Evolutionary conservation across 2,797 vertebrate genomes (phyloP).

Genomic region (Typhlichthys eigenmanni): DNA sequence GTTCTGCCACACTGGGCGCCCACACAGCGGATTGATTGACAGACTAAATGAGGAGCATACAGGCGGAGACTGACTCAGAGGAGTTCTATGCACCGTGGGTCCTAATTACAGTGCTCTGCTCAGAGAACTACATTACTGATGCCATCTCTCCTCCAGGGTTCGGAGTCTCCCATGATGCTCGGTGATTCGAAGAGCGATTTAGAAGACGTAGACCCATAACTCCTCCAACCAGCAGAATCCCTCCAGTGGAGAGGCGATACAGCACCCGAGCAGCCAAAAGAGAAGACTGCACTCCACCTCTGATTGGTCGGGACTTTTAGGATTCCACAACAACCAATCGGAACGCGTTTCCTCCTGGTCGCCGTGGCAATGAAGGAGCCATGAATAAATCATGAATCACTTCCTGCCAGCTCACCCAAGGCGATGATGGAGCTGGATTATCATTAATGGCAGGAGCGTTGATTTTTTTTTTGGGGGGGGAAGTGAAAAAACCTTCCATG

Average conservation of each 20-base stretch:
- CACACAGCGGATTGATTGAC: constrained; percentile 27
- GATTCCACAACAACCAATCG: constrained; percentile 61
- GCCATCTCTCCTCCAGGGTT: constrained; percentile 78
- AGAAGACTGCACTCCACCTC: constrained; percentile 69
- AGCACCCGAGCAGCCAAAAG: constrained; percentile 64
- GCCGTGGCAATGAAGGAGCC: constrained; percentile 60
- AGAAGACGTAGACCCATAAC: constrained; percentile 94
- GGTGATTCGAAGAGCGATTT: constrained; percentile 96
- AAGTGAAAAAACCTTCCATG: constrained; percentile 54
- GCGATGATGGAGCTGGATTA: constrained; percentile 54
- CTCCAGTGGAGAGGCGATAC: constrained; percentile 59
- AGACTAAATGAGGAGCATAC: constrained; percentile 18
- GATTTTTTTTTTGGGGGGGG: constrained; percentile 34
- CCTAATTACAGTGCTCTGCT: constrained; percentile 23
- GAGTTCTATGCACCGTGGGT: constrained; percentile 1
- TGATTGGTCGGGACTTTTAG: constrained; percentile 65
- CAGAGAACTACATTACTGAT: not conserved
- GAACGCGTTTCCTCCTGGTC: constrained; percentile 60
- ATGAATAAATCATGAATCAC: constrained; percentile 63
- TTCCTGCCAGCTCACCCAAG: constrained; percentile 62
- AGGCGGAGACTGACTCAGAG: constrained; percentile 10
- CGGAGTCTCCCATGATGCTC: constrained; percentile 98
- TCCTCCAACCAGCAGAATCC: constrained; percentile 43
- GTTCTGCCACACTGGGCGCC: constrained; percentile 27
- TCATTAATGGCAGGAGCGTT: constrained; percentile 60